Evolutionary conservation across 2,888 invertebrate genomes (phyloP), one percentile per base, ranked within the genome.

Genomic region (Cheilosia grossa): DNA sequence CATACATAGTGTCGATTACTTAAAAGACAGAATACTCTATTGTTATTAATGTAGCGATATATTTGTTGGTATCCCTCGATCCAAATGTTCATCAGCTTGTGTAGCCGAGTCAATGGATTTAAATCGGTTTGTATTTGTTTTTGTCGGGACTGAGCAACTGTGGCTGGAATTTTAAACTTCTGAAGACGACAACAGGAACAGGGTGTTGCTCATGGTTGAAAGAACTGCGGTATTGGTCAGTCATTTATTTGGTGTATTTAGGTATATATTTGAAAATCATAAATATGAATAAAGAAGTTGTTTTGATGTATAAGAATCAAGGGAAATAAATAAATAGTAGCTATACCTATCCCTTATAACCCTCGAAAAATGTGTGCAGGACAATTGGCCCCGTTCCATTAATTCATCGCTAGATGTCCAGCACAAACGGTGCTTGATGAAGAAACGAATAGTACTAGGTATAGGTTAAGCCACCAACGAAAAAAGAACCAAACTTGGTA

Each of bases 1-100:
- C 78, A 74, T 44, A 74, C 64, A 74, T 56, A 66, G 56, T 82
- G 75, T 53, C 27, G 56, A 77, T 70, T 77, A 77, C 75, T 85
- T 70, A 59, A 79, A 69, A 83, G 64, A 80, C 47, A 24, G 24
- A 72, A 66, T 64, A 80, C 64, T 79, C 44, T 69, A 73, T 78
- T 56, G 73, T 77, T 75, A 78, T 78, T 78, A 6, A 27, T 72
- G 51, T 24, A 15, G 5, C 24, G 13, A n/a, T 17, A 47, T 47
- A 51, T 73, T 67, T 56, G 63, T 44, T 61, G 44, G 47, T 40
- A 51, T 78, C 63, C 30, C 61, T 67, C 72, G 72, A 63, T 72
- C 51, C 54, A 72, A 72, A 78, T 78, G 73, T 73, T 78, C 69
- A 64, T 73, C 21, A 53, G 58, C 72, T 61, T 33, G 64, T 78